Evolutionary conservation across 2,888 invertebrate genomes (phyloP).

Genomic region (Microctonus brassicae): DNA sequence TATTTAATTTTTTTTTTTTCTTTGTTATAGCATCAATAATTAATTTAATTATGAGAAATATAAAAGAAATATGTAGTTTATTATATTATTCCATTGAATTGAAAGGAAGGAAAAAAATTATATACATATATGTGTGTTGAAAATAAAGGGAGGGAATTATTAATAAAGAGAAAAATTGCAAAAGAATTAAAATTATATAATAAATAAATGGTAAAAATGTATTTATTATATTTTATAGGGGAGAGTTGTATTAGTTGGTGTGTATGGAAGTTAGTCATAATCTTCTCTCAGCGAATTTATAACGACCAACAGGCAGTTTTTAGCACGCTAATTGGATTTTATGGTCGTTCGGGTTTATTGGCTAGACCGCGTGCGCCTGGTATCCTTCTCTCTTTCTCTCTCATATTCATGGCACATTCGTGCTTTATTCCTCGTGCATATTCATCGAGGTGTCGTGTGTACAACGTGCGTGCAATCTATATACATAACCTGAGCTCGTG

Average conservation of each 20-base stretch:
- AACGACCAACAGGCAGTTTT: slow-evolving; percentile 31
- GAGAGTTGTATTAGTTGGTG: slow-evolving; percentile 3
- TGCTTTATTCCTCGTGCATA: slow-evolving; percentile 51
- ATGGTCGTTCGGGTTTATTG: slow-evolving; percentile 65
- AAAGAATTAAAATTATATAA: too few relatives aligned
- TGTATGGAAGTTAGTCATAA: slow-evolving; percentile 31
- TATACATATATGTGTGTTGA: background rate
- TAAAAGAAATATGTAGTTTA: background rate
- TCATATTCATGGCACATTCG: background rate
- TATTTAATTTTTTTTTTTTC: background rate
- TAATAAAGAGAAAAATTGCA: too few relatives aligned
- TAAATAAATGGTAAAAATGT: background rate
- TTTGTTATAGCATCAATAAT: background rate
- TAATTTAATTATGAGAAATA: background rate
- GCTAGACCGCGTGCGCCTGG: slow-evolving; percentile 40
- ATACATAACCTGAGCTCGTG: slow-evolving; percentile 35
- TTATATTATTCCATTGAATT: background rate
- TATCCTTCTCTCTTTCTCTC: background rate
- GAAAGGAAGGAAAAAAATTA: background rate
- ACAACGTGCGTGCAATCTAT: slow-evolving; percentile 23
- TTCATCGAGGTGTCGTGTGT: slow-evolving; percentile 52
- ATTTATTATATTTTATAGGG: background rate
- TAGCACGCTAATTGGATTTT: slow-evolving; percentile 66
- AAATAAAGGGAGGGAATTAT: too few relatives aligned
- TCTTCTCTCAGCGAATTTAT: slow-evolving; percentile 23